Evolutionary conservation across 2,888 invertebrate species (phyloP).

Genomic region (Troglohyphantes excavatus): DNA sequence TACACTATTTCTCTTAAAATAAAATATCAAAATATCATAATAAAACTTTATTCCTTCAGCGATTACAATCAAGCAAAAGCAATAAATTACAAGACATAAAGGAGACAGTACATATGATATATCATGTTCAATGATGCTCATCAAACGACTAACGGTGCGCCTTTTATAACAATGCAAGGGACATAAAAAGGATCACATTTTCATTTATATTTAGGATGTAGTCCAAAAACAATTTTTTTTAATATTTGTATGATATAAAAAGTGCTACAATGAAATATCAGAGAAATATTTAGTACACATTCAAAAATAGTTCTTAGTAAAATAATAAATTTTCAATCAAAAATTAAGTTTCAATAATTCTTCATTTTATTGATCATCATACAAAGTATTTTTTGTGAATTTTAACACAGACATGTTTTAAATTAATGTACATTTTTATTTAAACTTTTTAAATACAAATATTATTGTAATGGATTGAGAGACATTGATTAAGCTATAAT

Average conservation of each 20-base stretch:
- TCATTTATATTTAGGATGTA: neutral
- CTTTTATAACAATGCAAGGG: neutral
- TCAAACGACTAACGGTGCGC: neutral
- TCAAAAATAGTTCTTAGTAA: too few relatives aligned
- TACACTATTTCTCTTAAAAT: too few relatives aligned
- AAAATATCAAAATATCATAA: neutral
- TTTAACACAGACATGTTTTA: too few relatives aligned
- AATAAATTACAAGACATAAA: constrained; percentile 57
- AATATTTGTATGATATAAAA: neutral
- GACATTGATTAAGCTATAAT: too few relatives aligned
- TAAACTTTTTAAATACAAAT: too few relatives aligned
- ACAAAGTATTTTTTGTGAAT: too few relatives aligned
- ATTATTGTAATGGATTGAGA: too few relatives aligned
- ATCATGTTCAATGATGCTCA: neutral
- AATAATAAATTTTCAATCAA: too few relatives aligned
- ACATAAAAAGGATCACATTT: neutral
- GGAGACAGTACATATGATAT: neutral
- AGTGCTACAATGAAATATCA: neutral
- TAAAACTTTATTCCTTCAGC: constrained; percentile 53
- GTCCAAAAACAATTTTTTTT: neutral
- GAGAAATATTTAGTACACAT: too few relatives aligned
- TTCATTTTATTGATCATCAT: too few relatives aligned
- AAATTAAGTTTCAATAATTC: too few relatives aligned
- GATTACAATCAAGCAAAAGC: constrained; percentile 26
- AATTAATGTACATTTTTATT: too few relatives aligned